phyloP scores from a whole-genome alignment of 2,797 vertebrate genomes.

The Sphaeramia orbicularis region DNA sequence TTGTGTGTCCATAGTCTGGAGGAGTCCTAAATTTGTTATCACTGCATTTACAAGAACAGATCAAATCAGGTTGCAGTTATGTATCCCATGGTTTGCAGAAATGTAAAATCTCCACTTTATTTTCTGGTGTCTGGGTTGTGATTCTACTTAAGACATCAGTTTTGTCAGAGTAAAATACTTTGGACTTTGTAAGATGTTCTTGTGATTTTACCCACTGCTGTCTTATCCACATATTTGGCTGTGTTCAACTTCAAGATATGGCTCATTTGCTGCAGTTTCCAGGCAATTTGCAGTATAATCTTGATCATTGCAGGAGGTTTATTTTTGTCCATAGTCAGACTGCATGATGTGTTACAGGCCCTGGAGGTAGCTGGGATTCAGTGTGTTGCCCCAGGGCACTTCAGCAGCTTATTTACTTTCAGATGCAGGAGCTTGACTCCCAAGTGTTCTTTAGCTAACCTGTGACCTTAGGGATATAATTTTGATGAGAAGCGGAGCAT shows the following conservation, averaged over 20 bases:
- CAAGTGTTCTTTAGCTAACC: conserved; percentile 17
- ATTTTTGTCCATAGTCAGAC: conserved; percentile 31
- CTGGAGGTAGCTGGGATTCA: conserved; percentile 4
- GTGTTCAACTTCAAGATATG: conserved; percentile 1
- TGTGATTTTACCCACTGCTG: not conserved
- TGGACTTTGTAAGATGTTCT: not conserved
- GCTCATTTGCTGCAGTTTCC: conserved; percentile 43
- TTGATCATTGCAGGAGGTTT: conserved; percentile 18
- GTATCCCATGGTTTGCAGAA: too few relatives aligned
- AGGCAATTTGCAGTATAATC: conserved; percentile 39
- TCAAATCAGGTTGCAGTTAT: too few relatives aligned
- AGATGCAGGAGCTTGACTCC: conserved; percentile 17
- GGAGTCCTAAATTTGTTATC: too few relatives aligned
- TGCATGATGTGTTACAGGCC: conserved; percentile 34
- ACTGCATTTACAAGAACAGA: too few relatives aligned
- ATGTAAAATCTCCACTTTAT: too few relatives aligned
- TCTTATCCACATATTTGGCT: conserved; percentile 18
- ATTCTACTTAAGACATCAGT: not conserved
- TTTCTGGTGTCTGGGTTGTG: too few relatives aligned
- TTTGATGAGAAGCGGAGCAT: conserved; percentile 37
- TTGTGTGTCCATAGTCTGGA: too few relatives aligned
- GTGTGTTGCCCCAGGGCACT: conserved; percentile 23
- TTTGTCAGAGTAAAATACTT: not conserved
- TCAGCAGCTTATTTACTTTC: conserved; percentile 19
- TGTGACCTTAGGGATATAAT: conserved; percentile 41